These are phyloP conservation scores for Theonella swinhoei DNA, from an alignment of 37 sponge, comb jelly and placozoan genomes.

Conservation along the genomic window DNA sequence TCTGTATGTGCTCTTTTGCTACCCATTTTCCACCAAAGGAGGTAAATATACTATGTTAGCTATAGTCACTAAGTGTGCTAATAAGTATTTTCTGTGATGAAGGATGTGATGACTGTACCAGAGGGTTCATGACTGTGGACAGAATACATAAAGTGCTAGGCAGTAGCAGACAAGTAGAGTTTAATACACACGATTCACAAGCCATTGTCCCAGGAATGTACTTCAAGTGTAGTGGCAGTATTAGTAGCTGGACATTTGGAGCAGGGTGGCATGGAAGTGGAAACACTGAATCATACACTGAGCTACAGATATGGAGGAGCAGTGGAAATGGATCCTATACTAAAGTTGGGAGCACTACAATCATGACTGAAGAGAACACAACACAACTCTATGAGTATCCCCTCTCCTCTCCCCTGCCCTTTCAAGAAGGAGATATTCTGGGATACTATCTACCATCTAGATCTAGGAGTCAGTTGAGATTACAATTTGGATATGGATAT, in stretches of 20 bases:
- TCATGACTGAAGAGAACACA: background rate
- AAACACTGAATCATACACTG: background rate
- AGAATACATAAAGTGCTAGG: background rate
- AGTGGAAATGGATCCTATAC: background rate
- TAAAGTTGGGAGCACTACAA: background rate
- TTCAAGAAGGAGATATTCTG: background rate
- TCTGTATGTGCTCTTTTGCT: too few species aligned
- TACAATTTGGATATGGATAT: too few species aligned
- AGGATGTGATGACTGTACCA: background rate
- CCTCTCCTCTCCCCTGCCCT: background rate
- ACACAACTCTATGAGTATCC: background rate
- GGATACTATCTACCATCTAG: background rate
- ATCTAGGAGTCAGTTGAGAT: background rate
- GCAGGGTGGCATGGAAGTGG: background rate
- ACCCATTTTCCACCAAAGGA: too few species aligned
- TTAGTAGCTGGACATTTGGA: background rate
- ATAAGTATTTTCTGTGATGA: too few species aligned
- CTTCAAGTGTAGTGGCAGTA: conserved; percentile 9
- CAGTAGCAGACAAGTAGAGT: background rate
- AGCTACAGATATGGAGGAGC: background rate
- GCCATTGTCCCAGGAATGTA: background rate
- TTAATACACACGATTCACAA: background rate
- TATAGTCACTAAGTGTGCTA: too few species aligned
- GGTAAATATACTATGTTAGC: too few species aligned
- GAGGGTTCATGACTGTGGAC: background rate